Evolutionary conservation across 2,797 vertebrate genomes (phyloP), one percentile per base, ranked within the genome.

Genomic region (Melanotaenia parkinsoni): DNA sequence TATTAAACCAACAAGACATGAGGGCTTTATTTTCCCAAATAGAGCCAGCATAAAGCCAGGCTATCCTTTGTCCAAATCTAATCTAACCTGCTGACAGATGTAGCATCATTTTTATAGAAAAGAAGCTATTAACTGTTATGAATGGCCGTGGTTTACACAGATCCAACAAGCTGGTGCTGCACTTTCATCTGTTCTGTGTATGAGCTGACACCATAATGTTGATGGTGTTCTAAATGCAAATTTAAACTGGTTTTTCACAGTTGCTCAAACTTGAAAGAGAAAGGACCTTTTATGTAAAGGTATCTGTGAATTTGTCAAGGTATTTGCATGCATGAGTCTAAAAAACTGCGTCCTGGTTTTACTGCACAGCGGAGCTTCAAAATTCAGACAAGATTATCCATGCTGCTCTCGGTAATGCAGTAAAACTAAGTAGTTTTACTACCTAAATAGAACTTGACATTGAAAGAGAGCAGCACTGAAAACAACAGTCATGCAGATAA

Each of bases 311-410:
- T 75, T 61, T 70, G 28, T 50, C 30, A 26, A 16, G 14, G 69
- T 24, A 88, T 90, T 91, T 88, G 53, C 79, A 76, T 89, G 35
- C 22, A 43, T 30, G 32, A 43, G 14, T 13, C 24, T 26, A 35
- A 11, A 61, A 9, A 38, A 4, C 30, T 30, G 3, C 13, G 24
- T 1, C 1, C 13, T 60, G 32, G 72, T 51, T 82, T 80, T 67
- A 72, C 26, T 53, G 22, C n/a, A 28, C 40, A 75, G 13, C 22
- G 35, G 10, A 51, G 18, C 3, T 38, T 26, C n/a, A 38, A 18
- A 61, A 68, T 77, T 57, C 26, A 58, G 54, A 70, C 32, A 32
- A 18, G 37, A 73, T 37, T 30, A 24, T 54, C 20, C 6, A 12
- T 53, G 13, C 5, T 18, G 24, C 58, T 16, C 33, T 32, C 10